These are phyloP conservation scores for Ichneumoninae sp. DNA, from an alignment of 2,888 invertebrate genomes.

Conservation along the genomic window DNA sequence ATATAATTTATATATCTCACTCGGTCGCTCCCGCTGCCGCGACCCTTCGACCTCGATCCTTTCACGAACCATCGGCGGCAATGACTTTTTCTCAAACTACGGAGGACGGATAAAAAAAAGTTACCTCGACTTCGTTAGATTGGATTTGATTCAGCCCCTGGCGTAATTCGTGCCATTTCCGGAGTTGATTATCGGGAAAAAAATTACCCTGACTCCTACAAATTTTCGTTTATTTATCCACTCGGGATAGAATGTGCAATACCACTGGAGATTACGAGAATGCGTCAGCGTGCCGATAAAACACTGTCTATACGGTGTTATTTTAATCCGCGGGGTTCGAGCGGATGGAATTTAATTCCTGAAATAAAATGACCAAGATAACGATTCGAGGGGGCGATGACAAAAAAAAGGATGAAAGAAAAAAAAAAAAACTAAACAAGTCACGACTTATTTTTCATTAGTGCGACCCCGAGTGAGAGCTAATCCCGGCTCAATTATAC, in stretches of 20 bases:
- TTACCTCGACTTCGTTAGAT: neutral
- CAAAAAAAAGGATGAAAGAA: constrained; percentile 22
- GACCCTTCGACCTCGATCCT: constrained; percentile 15
- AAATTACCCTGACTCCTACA: neutral
- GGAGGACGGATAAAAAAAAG: neutral
- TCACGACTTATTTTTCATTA: constrained; percentile 72
- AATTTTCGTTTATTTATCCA: neutral
- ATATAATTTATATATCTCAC: neutral
- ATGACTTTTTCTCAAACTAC: constrained; percentile 33
- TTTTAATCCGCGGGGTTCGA: neutral
- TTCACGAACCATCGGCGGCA: constrained; percentile 21
- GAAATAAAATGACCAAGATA: neutral
- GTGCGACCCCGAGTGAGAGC: constrained; percentile 63
- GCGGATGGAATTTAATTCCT: neutral
- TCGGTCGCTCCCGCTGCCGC: constrained; percentile 5
- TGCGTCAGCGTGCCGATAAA: neutral
- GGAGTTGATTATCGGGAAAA: neutral
- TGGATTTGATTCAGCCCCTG: neutral
- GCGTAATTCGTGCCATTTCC: neutral
- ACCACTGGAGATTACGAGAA: neutral
- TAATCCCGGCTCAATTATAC: constrained; percentile 74
- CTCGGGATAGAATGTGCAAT: neutral
- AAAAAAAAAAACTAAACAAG: constrained; percentile 36
- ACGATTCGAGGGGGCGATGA: constrained; percentile 13
- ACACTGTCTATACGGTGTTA: neutral